phyloP scores from a whole-genome alignment of 2,888 invertebrate genomes.

The Spialia ferax region DNA sequence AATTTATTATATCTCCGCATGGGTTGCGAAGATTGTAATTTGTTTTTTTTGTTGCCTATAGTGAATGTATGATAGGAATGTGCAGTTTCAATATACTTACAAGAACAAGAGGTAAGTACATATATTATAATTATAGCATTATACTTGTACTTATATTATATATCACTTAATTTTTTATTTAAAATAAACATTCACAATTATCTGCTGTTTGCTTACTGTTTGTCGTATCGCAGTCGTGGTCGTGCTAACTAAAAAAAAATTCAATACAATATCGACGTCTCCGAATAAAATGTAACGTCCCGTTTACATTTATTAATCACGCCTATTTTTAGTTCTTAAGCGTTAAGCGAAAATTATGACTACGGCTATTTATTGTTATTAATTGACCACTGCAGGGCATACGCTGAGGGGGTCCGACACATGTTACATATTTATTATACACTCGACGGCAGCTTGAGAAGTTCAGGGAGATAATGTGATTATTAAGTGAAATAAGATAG shows the following conservation, averaged over 20 bases:
- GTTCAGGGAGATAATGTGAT: conserved; percentile 21
- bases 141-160: too few relatives aligned
- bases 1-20: conserved; percentile 20
- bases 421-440: conserved; percentile 32
- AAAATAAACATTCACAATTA: too few relatives aligned
- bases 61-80: too few relatives aligned
- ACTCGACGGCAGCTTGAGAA: not conserved
- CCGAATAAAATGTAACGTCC: conserved; percentile 37
- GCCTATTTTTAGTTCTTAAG: conserved; percentile 36
- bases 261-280: conserved; percentile 38
- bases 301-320: conserved; percentile 37
- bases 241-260: conserved; percentile 1
- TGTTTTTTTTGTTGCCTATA: too few relatives aligned
- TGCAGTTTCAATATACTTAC: too few relatives aligned
- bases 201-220: too few relatives aligned
- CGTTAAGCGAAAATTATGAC: conserved; percentile 38
- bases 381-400: conserved; percentile 26
- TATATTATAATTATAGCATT: too few relatives aligned
- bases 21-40: not conserved
- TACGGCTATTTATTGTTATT: conserved; percentile 28
- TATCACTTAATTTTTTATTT: too few relatives aligned
- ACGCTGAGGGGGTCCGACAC: conserved; percentile 26
- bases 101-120: too few relatives aligned
- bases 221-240: conserved; percentile 19
- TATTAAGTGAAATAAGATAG: conserved; percentile 10